Evolutionary conservation across 2,797 vertebrate species (phyloP), one percentile per base, ranked within the genome.

Genomic region (Atherinosoma microstoma): DNA sequence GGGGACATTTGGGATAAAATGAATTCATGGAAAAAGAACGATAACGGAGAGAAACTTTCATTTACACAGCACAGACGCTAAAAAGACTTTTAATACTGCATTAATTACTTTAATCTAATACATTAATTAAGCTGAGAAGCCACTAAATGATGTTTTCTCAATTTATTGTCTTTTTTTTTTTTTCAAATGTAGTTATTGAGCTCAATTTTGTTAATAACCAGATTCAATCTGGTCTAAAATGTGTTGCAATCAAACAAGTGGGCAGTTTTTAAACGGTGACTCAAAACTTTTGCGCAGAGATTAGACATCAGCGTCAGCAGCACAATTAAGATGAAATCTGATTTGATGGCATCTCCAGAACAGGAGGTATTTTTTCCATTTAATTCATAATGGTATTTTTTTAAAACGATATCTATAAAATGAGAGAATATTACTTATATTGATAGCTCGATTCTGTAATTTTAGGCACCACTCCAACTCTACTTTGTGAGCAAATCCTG

Each of bases 1-100:
- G 35, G 49, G 62, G 70, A 79, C 63, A 57, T 34, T 64, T 20
- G 27, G 54, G 36, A 58, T 24, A 42, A 34, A 58, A 67, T 67
- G 2, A n/a, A 53, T 74, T 76, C 2, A 18, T 38, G 13, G 7
- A 67, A 68, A n/a, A 62, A 30, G 22, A 62, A 35, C 35, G 18
- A 15, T 18, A 30, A 51, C 5, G 36, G 38, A 62, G 16, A 30
- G 12, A 58, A 4, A 54, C 66, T 36, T 18, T 2, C n/a, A 15
- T 56, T 59, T 51, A n/a, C 18, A 53, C 40, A 61, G 11, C 6
- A 24, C 32, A 51, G 18, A 45, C 13, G 60, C 15, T 24, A n/a
- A 61, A 30, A 60, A 30, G 2, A 4, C 11, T 27, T 70, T 2
- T 6, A 57, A 54, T 34, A 22, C 10, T 36, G 58, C 3, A 30